Evolutionary conservation across 2,113 vertebrate genomes (phyloP), one percentile per base, ranked within the genome.

Genomic region (Alligator mississippiensis): DNA sequence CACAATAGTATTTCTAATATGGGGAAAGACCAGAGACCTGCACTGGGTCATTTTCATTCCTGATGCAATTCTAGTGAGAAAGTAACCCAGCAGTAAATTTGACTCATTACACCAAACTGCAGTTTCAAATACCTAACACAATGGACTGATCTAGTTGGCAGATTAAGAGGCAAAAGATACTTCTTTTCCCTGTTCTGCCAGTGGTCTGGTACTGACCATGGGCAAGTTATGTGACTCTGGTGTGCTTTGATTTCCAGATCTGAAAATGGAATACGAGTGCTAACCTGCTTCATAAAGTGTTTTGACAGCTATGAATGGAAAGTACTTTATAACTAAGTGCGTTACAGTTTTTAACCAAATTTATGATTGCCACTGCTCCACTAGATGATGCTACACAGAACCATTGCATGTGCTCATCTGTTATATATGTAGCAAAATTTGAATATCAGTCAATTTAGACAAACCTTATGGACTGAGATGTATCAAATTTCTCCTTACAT

Each of bases 1-100:
- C 62, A 34, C 58, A 80, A 81, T 88, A 19, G 1, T 72, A 57
- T 93, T 85, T 93, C 89, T 0, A 0, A 78, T 55, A 84, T 27
- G 84, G 47, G 76, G 89, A 92, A 86, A 92, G 38, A 88, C 77
- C 87, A 70, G 59, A 89, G 60, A 55, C 47, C 47, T 84, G 14
- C 9, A 14, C 2, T 4, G 21, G 47, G 34, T 27, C 47, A 89
- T 57, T 80, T 0, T 3, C n/a, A 21, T 85, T 11, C 70, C 57
- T 91, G 86, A 87, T 82, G 60, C 0, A 1, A 28, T 4, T 68
- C 74, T 93, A 2, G 0, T 0, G 19, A 72, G 30, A 88, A 15
- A 55, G 82, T 89, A 80, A n/a, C 21, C 60, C 66, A 84, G 62
- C 30, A 21, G 12, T 82, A 85, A 87, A 38, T n/a, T 6, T 84